These are phyloP conservation scores for Sebastes paucispinis DNA, from an alignment of 2,797 vertebrate genomes.

Conservation along the genomic window DNA sequence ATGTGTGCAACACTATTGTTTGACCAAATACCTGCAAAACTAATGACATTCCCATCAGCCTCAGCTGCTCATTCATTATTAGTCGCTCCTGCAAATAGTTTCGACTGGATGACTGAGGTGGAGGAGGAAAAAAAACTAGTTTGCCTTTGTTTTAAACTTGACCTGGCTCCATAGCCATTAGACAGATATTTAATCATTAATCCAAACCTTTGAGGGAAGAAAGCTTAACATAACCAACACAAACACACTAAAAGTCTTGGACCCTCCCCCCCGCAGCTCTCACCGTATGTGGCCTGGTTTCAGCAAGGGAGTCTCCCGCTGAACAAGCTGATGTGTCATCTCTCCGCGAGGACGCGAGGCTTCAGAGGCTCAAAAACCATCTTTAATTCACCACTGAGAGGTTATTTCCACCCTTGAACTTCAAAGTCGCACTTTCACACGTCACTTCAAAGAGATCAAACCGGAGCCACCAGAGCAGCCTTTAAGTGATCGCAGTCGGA, in stretches of 20 bases:
- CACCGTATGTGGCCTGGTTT: not conserved
- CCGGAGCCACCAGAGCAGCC: slow-evolving; percentile 20
- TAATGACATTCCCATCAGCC: not conserved
- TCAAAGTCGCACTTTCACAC: slow-evolving; percentile 52
- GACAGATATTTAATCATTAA: not conserved
- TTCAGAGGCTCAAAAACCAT: slow-evolving; percentile 2
- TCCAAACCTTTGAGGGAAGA: not conserved
- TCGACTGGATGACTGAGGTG: not conserved
- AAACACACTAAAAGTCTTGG: not conserved
- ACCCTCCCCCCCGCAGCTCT: not conserved
- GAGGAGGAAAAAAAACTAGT: not conserved
- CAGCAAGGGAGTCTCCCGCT: not conserved
- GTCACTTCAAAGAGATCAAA: slow-evolving; percentile 46
- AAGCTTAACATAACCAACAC: not conserved
- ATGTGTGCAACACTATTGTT: too few species aligned
- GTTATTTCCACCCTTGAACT: slow-evolving; percentile 34
- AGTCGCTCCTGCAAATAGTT: not conserved
- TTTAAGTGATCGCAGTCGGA: slow-evolving; percentile 13
- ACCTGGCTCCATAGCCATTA: not conserved
- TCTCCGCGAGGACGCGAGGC: not conserved
- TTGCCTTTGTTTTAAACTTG: not conserved
- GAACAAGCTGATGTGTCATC: not conserved
- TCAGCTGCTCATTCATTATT: not conserved
- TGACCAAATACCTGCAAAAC: not conserved
- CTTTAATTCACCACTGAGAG: slow-evolving; percentile 21